phyloP scores from a whole-genome alignment of 2,888 invertebrate species.

The Perithous albicinctus region DNA sequence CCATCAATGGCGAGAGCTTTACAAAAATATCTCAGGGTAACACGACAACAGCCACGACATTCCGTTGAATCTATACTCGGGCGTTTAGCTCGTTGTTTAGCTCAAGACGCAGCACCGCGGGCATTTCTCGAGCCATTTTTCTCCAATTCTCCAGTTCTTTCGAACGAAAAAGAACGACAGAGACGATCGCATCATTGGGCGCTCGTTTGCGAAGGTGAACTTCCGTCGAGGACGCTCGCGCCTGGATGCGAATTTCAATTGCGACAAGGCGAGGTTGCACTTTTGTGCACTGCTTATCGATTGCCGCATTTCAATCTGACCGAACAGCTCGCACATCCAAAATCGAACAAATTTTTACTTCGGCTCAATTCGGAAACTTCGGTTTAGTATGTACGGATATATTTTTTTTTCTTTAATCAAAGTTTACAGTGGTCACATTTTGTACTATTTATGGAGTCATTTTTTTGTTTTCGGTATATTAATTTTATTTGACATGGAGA shows the following conservation, averaged over 20 bases:
- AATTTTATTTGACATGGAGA: too few species aligned
- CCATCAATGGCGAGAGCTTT: conserved; percentile 98
- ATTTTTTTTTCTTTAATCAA: too few species aligned
- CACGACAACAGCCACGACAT: conserved; percentile 97
- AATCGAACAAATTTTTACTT: conserved; percentile 97
- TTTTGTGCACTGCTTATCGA: conserved; percentile 93
- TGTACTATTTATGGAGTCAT: too few species aligned
- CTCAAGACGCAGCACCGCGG: conserved; percentile 96
- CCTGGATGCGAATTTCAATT: conserved; percentile 96
- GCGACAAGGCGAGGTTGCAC: conserved; percentile 96
- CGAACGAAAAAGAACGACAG: conserved; percentile 92
- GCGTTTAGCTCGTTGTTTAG: conserved; percentile 96
- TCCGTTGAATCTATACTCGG: conserved; percentile 96
- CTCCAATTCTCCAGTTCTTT: conserved; percentile 92
- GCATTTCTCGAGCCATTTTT: conserved; percentile 98
- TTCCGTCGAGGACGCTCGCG: conserved; percentile 94
- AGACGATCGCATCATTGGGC: conserved; percentile 97
- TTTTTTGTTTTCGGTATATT: too few species aligned
- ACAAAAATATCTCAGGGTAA: conserved; percentile 98
- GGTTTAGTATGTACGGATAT: conserved; percentile 89
- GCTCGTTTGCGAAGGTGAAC: conserved; percentile 94
- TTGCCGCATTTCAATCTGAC: conserved; percentile 97
- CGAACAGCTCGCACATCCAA: conserved; percentile 98
- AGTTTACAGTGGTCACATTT: too few species aligned
- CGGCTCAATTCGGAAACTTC: conserved; percentile 98